phyloP scores from a whole-genome alignment of 2,113 vertebrate species.

The Python bivittatus region DNA sequence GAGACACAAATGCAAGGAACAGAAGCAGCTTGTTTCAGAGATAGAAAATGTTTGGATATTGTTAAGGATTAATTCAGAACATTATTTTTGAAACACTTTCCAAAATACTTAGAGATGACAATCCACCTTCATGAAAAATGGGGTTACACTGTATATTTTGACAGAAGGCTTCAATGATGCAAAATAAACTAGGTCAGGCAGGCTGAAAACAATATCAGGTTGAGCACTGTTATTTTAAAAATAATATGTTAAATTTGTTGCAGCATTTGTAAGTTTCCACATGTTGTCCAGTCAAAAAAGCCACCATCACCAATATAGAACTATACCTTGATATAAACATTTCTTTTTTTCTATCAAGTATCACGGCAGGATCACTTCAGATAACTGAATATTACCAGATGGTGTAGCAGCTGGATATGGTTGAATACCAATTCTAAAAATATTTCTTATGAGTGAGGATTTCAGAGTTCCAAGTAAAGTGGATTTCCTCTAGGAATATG shows the following conservation, averaged over 20 bases:
- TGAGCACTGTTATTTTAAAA: neutral
- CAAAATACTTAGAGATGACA: constrained; percentile 1
- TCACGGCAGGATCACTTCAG: neutral
- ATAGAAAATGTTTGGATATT: constrained; percentile 3
- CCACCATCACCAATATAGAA: neutral
- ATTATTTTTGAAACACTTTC: neutral
- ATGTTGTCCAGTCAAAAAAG: neutral
- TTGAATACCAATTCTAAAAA: constrained; percentile 15
- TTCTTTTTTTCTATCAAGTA: neutral
- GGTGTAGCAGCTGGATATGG: constrained; percentile 5
- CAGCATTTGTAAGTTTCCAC: neutral
- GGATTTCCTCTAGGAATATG: constrained; percentile 9
- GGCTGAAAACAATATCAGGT: neutral
- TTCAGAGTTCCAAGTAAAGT: constrained; percentile 8
- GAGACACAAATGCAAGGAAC: constrained; percentile 35
- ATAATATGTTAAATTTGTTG: neutral
- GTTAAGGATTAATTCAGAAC: neutral
- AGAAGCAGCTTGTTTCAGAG: constrained; percentile 37
- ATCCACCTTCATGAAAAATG: neutral
- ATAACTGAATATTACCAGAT: neutral
- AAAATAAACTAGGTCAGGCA: constrained; percentile 15
- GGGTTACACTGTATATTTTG: neutral
- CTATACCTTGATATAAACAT: neutral
- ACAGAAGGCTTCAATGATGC: neutral
- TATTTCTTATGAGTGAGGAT: neutral